Percentiles rank a stretch among this genome's conserved stretches.
phyloP scores from a whole-genome alignment of 2,888 invertebrate genomes.

The Oconnorella tubifera region DNA sequence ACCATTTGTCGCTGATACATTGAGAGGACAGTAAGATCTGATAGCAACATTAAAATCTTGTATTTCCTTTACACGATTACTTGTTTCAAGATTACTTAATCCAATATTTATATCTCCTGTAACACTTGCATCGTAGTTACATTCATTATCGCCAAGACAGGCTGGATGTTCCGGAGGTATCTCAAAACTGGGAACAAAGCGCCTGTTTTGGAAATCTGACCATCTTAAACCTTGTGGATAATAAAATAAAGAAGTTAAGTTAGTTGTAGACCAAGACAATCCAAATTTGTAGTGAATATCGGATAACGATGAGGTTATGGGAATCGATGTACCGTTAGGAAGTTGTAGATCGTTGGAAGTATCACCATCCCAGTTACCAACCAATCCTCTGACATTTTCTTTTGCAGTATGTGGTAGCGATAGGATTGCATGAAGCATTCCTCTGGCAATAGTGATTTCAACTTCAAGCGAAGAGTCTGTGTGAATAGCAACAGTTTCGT shows the following conservation, averaged over 20 bases:
- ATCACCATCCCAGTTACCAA: slow-evolving; percentile 20
- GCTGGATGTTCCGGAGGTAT: not conserved
- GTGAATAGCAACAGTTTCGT: not conserved
- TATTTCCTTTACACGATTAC: no score
- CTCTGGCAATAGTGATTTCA: not conserved
- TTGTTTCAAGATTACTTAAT: slow-evolving; percentile 6
- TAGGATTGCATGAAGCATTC: slow-evolving; percentile 6
- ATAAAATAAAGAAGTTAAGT: slow-evolving; percentile 6
- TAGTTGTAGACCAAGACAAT: slow-evolving; percentile 4
- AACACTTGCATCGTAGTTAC: slow-evolving; percentile 8
- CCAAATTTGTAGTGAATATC: slow-evolving; percentile 16
- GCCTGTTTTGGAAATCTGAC: slow-evolving; percentile 13
- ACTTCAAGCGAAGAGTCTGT: not conserved
- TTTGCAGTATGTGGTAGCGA: slow-evolving; percentile 6
- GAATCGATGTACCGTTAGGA: slow-evolving; percentile 6
- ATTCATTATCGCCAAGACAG: slow-evolving; percentile 8
- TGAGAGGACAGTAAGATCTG: no score
- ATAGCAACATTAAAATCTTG: no score
- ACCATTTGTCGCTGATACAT: no score
- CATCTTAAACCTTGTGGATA: slow-evolving; percentile 12
- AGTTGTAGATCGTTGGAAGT: slow-evolving; percentile 12
- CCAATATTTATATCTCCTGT: slow-evolving; percentile 5
- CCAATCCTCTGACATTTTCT: slow-evolving; percentile 13
- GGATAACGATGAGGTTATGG: not conserved
- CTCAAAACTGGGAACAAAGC: slow-evolving; percentile 12